These are phyloP conservation scores for Wasmannia auropunctata DNA, from an alignment of 1,140 invertebrate genomes.

Conservation along the genomic window DNA sequence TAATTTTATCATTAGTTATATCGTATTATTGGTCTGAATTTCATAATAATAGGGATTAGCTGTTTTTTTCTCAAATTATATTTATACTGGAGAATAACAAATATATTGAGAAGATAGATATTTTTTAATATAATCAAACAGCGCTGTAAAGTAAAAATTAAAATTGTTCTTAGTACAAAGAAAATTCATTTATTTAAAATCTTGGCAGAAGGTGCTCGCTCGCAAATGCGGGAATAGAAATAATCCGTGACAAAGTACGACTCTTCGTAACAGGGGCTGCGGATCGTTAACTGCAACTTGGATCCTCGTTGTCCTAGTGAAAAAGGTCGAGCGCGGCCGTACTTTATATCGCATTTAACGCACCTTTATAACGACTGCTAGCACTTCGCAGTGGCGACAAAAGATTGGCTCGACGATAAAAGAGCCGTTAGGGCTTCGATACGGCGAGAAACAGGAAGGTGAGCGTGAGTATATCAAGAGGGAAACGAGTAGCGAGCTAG, in stretches of 20 bases:
- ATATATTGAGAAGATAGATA: background rate
- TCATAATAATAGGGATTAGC: background rate
- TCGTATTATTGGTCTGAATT: background rate
- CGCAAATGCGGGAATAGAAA: background rate
- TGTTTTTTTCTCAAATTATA: background rate
- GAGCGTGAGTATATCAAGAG: constrained; percentile 38
- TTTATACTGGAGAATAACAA: no score
- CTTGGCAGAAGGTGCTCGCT: background rate
- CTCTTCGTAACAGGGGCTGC: background rate
- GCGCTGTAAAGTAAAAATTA: background rate
- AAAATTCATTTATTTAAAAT: background rate
- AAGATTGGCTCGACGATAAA: constrained; percentile 66
- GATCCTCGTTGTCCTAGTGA: constrained; percentile 40
- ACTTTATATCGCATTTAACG: constrained; percentile 56
- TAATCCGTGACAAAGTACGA: constrained; percentile 3
- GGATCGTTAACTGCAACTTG: constrained; percentile 59
- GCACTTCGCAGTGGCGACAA: constrained; percentile 45
- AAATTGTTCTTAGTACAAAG: background rate
- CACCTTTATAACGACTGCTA: constrained; percentile 62
- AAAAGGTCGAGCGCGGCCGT: constrained; percentile 44
- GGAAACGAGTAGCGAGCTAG: background rate
- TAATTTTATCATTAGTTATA: background rate
- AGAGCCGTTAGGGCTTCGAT: constrained; percentile 64
- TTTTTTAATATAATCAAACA: background rate
- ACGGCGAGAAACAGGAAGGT: constrained; percentile 53